phyloP scores from a whole-genome alignment of 2,797 vertebrate genomes.

The Sus cebifrons region DNA sequence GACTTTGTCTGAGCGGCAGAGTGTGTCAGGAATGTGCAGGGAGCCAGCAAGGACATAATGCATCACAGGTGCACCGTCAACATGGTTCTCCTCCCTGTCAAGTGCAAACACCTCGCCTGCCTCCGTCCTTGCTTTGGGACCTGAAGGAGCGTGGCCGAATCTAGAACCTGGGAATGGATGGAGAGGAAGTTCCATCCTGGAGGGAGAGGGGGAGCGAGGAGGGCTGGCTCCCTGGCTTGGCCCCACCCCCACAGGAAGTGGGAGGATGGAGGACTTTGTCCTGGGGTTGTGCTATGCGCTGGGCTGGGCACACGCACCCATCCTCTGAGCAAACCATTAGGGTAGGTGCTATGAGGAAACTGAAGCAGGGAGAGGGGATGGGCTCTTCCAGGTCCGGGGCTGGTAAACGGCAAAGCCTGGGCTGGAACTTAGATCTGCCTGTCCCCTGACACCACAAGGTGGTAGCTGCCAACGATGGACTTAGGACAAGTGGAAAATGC shows the following conservation, averaged over 20 bases:
- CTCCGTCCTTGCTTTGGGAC: not conserved
- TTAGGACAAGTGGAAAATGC: not conserved
- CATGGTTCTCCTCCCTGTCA: not conserved
- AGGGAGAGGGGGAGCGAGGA: not conserved
- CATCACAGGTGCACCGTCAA: fast-evolving
- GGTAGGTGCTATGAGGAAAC: not conserved
- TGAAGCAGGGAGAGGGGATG: not conserved
- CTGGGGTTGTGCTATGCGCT: not conserved
- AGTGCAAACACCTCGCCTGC: not conserved
- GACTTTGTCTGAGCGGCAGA: not conserved
- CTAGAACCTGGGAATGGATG: slow-evolving; percentile 8
- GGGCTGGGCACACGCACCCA: not conserved
- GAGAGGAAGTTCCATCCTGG: not conserved
- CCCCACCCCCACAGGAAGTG: not conserved
- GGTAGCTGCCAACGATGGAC: not conserved
- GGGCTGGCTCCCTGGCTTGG: not conserved
- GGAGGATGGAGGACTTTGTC: not conserved
- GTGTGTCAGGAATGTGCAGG: too few relatives aligned
- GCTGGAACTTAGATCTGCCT: not conserved
- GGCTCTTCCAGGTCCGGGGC: not conserved
- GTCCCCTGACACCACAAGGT: not conserved
- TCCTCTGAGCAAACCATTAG: not conserved
- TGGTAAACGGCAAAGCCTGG: not conserved
- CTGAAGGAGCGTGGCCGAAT: not conserved
- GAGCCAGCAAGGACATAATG: fast-evolving